A percentile compares a stretch with the other conserved stretches of the same genome.
These are phyloP conservation scores for Carposina sasakii DNA, from an alignment of 1,140 invertebrate genomes.

Conservation along the genomic window DNA sequence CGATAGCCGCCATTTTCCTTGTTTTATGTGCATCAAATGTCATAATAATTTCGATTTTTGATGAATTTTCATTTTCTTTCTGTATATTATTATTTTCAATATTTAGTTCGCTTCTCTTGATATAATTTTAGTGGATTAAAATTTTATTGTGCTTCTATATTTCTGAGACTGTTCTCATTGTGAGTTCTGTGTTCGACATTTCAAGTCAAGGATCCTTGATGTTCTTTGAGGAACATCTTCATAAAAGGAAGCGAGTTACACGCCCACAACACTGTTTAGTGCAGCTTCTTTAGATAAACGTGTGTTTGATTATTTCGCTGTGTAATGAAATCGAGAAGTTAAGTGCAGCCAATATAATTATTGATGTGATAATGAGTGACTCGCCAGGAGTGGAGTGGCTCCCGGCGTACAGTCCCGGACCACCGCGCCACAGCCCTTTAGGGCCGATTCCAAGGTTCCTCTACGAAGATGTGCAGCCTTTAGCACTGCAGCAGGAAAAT, in stretches of 20 bases:
- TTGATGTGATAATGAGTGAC: slow-evolving; percentile 65
- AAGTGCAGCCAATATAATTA: slow-evolving; percentile 31
- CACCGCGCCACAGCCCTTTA: slow-evolving; percentile 63
- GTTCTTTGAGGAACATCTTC: slow-evolving; percentile 55
- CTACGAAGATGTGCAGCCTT: slow-evolving; percentile 62
- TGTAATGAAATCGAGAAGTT: slow-evolving; percentile 29
- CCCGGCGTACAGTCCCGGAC: slow-evolving; percentile 63
- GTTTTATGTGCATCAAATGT: slow-evolving; percentile 71
- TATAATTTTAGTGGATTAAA: slow-evolving; percentile 33
- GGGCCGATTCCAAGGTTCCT: slow-evolving; percentile 62
- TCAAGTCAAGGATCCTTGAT: slow-evolving; percentile 68
- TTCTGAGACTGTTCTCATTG: slow-evolving; percentile 13
- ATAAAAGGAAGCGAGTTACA: slow-evolving; percentile 59
- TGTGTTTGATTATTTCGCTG: slow-evolving; percentile 7
- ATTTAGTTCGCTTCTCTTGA: slow-evolving; percentile 19
- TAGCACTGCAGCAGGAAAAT: slow-evolving; percentile 58
- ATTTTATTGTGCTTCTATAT: slow-evolving; percentile 12
- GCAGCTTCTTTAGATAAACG: too few relatives aligned
- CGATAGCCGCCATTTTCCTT: slow-evolving; percentile 66
- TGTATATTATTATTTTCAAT: slow-evolving; percentile 47
- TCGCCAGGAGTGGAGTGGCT: slow-evolving; percentile 67
- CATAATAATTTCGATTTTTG: slow-evolving; percentile 67
- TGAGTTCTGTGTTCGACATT: slow-evolving; percentile 38
- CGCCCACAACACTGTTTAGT: slow-evolving; percentile 40
- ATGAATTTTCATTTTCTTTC: slow-evolving; percentile 55